Base-by-base conservation (phyloP, 2,113 vertebrate species). In the Nerophis lumbriciformis region DNA sequence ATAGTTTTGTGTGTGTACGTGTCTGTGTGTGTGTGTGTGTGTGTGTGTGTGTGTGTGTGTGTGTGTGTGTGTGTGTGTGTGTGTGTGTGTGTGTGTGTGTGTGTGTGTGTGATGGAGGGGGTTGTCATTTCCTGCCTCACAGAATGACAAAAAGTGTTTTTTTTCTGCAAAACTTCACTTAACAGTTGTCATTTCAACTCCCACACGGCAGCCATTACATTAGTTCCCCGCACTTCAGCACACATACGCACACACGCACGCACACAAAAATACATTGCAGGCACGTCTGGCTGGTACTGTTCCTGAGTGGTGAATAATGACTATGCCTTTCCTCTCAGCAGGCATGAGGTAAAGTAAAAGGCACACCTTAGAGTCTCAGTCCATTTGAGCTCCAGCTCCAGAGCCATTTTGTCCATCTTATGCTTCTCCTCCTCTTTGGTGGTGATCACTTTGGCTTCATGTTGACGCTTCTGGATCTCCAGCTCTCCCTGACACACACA, bases 321-420 rank as follows among this genome's bases (percentile, higher is more conserved):
- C 8, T 42, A 9, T 42, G 39, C 10, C 7, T 42, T 42, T 42
- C 39, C 6, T 9, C 39, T 42, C 39, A 8, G 39, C 10, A 42
- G 42, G 12, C 42, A 45, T 45, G 10, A 45, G 10, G 42, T 9
- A 45, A 45, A 45, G 42, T 12, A 3, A 45, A 45, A 45, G 12
- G 42, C 42, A 42, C 15, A 95, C 95, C 95, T 93, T 77, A 98
- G 92, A 39, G 94, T 94, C 87, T 96, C 96, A 3, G 95, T 98
- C 97, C 97, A 99, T 82, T 98, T 99, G 12, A 96, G 91, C 90
- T 99, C 95, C 71, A 99, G 87, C 79, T 99, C 95, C 65, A 89
- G 90, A 11, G 96, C 94, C 92, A 97, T 93, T 77, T 88, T 94
- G 82, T 98, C 93, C 78, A 96, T 93, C 87, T 93, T 94, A 5